Conservation (phyloP, 2,888 invertebrate species). For the Zonitis immaculata region DNA sequence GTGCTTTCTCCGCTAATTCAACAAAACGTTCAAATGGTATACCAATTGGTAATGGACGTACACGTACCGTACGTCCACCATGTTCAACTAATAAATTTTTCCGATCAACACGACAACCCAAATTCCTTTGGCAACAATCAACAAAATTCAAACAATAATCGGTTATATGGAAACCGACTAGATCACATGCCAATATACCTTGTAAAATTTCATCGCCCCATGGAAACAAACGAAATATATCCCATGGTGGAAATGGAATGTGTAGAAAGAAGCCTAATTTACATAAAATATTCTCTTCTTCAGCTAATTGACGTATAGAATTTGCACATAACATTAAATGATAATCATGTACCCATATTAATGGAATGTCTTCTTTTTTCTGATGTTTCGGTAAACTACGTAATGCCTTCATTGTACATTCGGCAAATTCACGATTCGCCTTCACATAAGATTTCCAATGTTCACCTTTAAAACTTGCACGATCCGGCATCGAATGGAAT, state of each 20-base stretch:
- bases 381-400: constrained; percentile 51
- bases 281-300: constrained; percentile 69
- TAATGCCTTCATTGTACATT: constrained; percentile 68
- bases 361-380: constrained; percentile 56
- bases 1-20: constrained; percentile 67
- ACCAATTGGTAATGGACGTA: constrained; percentile 82
- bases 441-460: constrained; percentile 77
- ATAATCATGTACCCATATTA: constrained; percentile 94
- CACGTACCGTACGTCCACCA: constrained; percentile 77
- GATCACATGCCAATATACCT: constrained; percentile 87
- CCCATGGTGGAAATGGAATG: constrained; percentile 94
- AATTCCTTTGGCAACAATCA: constrained; percentile 81
- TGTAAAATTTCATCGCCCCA: constrained; percentile 93
- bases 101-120: constrained; percentile 84
- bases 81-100: constrained; percentile 83
- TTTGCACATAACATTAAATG: constrained; percentile 90
- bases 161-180: constrained; percentile 89
- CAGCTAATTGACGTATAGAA: constrained; percentile 80
- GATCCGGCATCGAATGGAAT: constrained; percentile 89
- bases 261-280: constrained; percentile 91
- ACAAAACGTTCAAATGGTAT: constrained; percentile 86
- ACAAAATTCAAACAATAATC: constrained; percentile 90
- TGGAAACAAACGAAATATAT: constrained; percentile 83
- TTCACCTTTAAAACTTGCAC: constrained; percentile 76
- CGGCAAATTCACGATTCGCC: constrained; percentile 79